These are phyloP conservation scores for Capromys pilorides DNA, from an alignment of 2,797 vertebrate species.

Conservation along the genomic window DNA sequence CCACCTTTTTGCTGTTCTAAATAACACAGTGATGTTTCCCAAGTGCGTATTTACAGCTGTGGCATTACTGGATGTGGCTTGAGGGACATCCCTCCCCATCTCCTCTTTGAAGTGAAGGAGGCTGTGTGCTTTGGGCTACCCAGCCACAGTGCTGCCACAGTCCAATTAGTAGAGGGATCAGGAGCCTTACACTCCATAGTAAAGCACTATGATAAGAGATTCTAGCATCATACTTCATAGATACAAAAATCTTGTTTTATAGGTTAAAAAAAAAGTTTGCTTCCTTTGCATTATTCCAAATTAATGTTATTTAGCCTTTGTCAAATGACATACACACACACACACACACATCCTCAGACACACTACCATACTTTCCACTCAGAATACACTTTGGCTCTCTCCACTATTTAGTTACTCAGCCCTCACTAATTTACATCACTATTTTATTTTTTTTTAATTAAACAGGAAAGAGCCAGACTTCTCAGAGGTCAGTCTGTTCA, in stretches of 20 bases:
- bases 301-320: not conserved
- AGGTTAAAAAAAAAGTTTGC: not conserved
- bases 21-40: not conserved
- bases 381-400: constrained; percentile 34
- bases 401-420: not conserved
- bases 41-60: not conserved
- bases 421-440: constrained; percentile 74
- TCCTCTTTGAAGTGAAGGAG: not conserved
- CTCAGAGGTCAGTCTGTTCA: constrained; percentile 90
- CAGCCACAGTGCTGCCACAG: not conserved
- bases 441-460: constrained; percentile 82
- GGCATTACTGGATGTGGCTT: not conserved
- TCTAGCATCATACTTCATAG: not conserved
- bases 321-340: not conserved
- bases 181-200: not conserved
- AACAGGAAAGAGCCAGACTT: constrained; percentile 92
- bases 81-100: not conserved
- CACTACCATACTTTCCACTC: not conserved
- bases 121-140: not conserved
- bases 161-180: not conserved
- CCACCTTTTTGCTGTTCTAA: not conserved
- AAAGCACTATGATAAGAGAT: not conserved
- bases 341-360: not conserved
- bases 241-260: not conserved
- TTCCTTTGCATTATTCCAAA: not conserved